phyloP scores from a whole-genome alignment of 2,888 invertebrate genomes.

The Ennomos quercinarius region DNA sequence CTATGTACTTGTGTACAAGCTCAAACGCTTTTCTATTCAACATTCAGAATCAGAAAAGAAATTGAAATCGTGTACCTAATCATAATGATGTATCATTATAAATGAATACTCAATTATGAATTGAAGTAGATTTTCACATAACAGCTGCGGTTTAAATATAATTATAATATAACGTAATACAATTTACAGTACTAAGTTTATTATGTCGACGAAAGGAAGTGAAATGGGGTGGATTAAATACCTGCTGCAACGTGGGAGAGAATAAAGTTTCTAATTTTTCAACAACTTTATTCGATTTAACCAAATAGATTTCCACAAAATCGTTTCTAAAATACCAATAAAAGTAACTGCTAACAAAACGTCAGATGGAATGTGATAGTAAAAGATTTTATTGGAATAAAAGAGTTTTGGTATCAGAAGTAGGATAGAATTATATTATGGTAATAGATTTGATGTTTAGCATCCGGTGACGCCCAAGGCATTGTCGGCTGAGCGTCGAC shows the following conservation, averaged over 20 bases:
- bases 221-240: constrained; percentile 21
- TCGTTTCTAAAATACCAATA: constrained; percentile 33
- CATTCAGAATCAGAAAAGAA: no score
- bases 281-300: constrained; percentile 42
- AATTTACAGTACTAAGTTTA: constrained; percentile 16
- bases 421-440: constrained; percentile 62
- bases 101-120: no score
- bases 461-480: constrained; percentile 65
- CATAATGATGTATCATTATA: no score
- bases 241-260: constrained; percentile 33
- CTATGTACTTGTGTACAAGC: neutral
- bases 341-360: constrained; percentile 41
- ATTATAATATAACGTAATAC: constrained; percentile 10
- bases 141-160: neutral
- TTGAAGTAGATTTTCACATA: no score
- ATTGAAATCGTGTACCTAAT: no score
- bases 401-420: constrained; percentile 45
- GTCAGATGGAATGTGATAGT: constrained; percentile 40
- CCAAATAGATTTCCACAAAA: constrained; percentile 27
- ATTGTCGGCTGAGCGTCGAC: constrained; percentile 58
- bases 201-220: constrained; percentile 16
- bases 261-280: constrained; percentile 32
- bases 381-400: constrained; percentile 42
- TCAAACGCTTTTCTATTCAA: no score
- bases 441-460: constrained; percentile 60